phyloP scores from a whole-genome alignment of 1,140 invertebrate genomes.

The Drosophila santomea region DNA sequence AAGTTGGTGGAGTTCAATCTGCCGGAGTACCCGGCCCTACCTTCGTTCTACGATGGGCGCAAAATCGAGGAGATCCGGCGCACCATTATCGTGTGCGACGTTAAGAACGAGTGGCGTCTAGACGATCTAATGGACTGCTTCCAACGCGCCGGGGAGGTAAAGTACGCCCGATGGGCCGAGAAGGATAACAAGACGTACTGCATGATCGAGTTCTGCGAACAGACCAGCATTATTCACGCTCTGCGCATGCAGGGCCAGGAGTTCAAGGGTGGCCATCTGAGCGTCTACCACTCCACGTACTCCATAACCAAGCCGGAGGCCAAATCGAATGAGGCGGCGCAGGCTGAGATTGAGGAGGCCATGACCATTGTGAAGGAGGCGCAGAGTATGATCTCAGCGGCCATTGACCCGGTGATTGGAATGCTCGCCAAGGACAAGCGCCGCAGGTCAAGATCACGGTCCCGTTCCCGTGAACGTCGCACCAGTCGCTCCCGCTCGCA shows the following conservation, averaged over 20 bases:
- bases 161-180: constrained; percentile 96
- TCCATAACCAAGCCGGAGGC: constrained; percentile 96
- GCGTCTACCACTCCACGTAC: constrained; percentile 95
- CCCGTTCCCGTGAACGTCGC: constrained; percentile 86
- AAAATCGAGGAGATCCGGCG: constrained; percentile 98
- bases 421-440: constrained; percentile 93
- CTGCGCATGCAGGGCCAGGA: constrained; percentile 93
- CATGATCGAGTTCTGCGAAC: constrained; percentile 97
- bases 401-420: constrained; percentile 95
- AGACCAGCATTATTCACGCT: constrained; percentile 93
- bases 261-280: constrained; percentile 88
- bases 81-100: constrained; percentile 93
- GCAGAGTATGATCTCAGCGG: constrained; percentile 95
- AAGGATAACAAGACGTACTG: constrained; percentile 92
- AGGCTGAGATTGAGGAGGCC: constrained; percentile 97
- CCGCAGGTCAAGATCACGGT: constrained; percentile 87
- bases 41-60: constrained; percentile 94
- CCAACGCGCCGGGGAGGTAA: constrained; percentile 94
- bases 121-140: constrained; percentile 95
- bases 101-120: constrained; percentile 89
- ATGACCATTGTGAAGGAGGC: constrained; percentile 98
- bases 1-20: constrained; percentile 93
- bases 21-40: constrained; percentile 96
- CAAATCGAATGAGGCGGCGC: constrained; percentile 97
- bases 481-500: constrained; percentile 88